Base-by-base conservation (phyloP, 1,140 invertebrate species). In the Lysiphlebus fabarum region DNA sequence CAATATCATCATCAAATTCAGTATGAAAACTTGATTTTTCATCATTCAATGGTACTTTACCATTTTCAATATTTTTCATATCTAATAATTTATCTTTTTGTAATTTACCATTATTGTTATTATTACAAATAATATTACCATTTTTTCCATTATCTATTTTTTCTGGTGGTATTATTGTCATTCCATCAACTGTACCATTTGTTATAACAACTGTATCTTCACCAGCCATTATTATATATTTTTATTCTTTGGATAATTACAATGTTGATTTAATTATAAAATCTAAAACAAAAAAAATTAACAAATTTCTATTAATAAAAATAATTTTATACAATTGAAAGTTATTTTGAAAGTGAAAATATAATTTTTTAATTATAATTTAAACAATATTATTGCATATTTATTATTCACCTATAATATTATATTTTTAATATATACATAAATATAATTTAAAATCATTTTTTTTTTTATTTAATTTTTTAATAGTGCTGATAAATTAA, bases 1-100 rank as follows among this genome's bases (percentile, higher is more conserved):
- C 74, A 49, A 78, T 78, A 5, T 82, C 78, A 5, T 82, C 78
- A 26, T 80, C 80, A 42, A 79, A 73, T 44, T 73, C 72, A 42
- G 65, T 75, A 33, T 74, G 68, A 42, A 73, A 67, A 43, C 70
- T 69, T 12, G 67, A 70, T n/a, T 75, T 74, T 48, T 70, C 71
- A 34, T 77, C 69, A 4, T 65, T 56, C 6, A 65, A 51, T 14
- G 69, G 64, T 40, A 72, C 47, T 55, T 74, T 74, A 6, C 72
- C 73, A 41, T 76, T 77, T 17, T 76, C 73, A 10, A 63, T 43
- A 4, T 60, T 58, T 2, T 51, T 60, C 37, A 73, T 72, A 6
- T 70, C 66, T 38, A 71, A 56, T 14, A 73, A 64, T 66, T 78
- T 78, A n/a, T 71, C 73, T 36, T 79, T 79, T 6, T 68, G 53